These are phyloP conservation scores for Ptychadena robeensis DNA, from an alignment of 2,797 vertebrate genomes.

Conservation along the genomic window DNA sequence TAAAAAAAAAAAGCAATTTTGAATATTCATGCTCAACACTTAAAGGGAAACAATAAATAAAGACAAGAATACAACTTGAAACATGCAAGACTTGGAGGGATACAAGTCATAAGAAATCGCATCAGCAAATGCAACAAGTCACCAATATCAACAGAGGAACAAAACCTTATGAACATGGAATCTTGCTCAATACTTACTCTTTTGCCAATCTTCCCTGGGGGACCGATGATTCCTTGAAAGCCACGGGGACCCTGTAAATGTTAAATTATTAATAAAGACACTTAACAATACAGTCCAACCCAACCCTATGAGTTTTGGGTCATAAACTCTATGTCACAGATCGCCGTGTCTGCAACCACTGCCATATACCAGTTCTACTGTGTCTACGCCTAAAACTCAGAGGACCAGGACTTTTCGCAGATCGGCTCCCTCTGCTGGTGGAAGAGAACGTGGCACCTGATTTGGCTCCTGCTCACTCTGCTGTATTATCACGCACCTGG, in stretches of 20 bases:
- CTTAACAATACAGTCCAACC: neutral
- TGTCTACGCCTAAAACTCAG: too few relatives aligned
- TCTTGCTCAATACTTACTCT: slow-evolving; percentile 74
- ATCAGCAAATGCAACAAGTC: neutral
- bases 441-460: too few relatives aligned
- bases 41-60: neutral
- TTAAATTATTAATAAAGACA: neutral
- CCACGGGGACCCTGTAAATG: slow-evolving; percentile 81
- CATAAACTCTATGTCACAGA: too few relatives aligned
- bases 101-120: neutral
- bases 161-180: neutral
- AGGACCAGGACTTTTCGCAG: too few relatives aligned
- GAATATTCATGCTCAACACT: too few relatives aligned
- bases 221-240: slow-evolving; percentile 78
- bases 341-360: too few relatives aligned
- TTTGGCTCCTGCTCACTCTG: too few relatives aligned
- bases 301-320: too few relatives aligned
- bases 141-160: neutral
- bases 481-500: too few relatives aligned
- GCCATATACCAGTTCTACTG: too few relatives aligned
- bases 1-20: too few relatives aligned
- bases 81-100: neutral
- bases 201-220: slow-evolving; percentile 82
- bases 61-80: neutral
- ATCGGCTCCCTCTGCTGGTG: too few relatives aligned